A percentile compares a stretch with the other conserved stretches of the same genome.
Conservation (phyloP, 2,113 vertebrate genomes). For the Erinaceus europaeus region DNA sequence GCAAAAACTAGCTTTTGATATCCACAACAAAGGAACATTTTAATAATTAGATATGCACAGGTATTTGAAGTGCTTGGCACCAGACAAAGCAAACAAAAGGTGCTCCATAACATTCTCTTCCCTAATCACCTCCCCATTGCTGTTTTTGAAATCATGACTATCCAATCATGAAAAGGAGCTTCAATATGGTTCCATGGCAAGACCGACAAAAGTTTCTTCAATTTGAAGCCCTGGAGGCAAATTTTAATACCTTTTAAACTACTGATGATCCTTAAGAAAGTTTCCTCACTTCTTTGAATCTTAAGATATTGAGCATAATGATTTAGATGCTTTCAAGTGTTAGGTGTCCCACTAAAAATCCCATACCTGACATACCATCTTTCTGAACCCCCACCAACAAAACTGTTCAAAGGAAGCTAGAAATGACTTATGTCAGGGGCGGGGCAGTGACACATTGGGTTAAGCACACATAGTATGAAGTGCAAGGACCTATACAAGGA, state of each 20-base stretch:
- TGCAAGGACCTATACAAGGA: too few species aligned
- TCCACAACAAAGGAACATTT: not conserved
- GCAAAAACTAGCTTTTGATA: slow-evolving; percentile 31
- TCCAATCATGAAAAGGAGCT: not conserved
- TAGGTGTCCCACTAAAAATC: not conserved
- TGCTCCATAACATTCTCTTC: not conserved
- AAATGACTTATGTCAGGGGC: too few species aligned
- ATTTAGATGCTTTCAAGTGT: slow-evolving; percentile 7
- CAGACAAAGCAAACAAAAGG: not conserved
- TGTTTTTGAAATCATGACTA: slow-evolving; percentile 26
- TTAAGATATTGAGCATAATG: not conserved
- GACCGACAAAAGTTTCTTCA: not conserved
- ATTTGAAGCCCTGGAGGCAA: not conserved
- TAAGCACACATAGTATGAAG: too few species aligned
- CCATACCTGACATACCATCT: not conserved
- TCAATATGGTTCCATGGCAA: not conserved
- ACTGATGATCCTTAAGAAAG: not conserved
- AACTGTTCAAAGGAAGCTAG: not conserved
- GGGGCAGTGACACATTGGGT: too few species aligned
- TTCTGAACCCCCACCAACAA: not conserved
- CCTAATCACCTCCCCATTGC: not conserved
- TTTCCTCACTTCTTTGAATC: not conserved
- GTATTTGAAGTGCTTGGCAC: not conserved
- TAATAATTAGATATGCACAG: slow-evolving; percentile 10
- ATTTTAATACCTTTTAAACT: slow-evolving; percentile 17